A percentile compares a stretch with the other conserved stretches of the same genome.
Conservation (phyloP, 2,888 invertebrate species). For the Resseliella maxima region DNA sequence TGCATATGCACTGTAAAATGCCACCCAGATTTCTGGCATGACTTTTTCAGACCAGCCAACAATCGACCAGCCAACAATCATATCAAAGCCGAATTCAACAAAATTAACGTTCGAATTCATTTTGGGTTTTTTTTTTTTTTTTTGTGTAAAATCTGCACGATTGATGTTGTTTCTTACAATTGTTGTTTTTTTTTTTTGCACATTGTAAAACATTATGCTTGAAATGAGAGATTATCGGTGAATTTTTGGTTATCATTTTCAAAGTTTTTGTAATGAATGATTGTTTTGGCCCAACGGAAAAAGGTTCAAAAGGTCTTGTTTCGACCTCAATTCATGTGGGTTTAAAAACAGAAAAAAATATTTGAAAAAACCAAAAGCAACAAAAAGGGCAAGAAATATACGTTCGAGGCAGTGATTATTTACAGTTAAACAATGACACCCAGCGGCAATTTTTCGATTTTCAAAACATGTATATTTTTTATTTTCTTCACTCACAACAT, state of each 20-base stretch:
- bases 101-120: neutral
- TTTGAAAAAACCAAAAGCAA: neutral
- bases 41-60: neutral
- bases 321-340: neutral
- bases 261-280: neutral
- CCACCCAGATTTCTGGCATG: conserved; percentile 10
- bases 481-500: too few relatives aligned
- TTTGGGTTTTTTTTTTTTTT: neutral
- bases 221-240: neutral
- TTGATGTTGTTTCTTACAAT: too few relatives aligned
- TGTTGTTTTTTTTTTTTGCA: neutral
- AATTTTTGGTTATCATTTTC: neutral
- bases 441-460: neutral
- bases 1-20: neutral
- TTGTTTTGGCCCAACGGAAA: neutral
- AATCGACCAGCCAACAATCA: neutral
- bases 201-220: too few relatives aligned
- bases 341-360: too few relatives aligned
- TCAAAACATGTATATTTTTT: too few relatives aligned
- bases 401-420: neutral
- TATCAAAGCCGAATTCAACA: neutral
- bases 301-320: conserved; percentile 20
- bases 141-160: too few relatives aligned
- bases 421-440: conserved; percentile 45
- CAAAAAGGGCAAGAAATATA: neutral